Conservation (phyloP, 2,113 vertebrate species). For the Chitala chitala region DNA sequence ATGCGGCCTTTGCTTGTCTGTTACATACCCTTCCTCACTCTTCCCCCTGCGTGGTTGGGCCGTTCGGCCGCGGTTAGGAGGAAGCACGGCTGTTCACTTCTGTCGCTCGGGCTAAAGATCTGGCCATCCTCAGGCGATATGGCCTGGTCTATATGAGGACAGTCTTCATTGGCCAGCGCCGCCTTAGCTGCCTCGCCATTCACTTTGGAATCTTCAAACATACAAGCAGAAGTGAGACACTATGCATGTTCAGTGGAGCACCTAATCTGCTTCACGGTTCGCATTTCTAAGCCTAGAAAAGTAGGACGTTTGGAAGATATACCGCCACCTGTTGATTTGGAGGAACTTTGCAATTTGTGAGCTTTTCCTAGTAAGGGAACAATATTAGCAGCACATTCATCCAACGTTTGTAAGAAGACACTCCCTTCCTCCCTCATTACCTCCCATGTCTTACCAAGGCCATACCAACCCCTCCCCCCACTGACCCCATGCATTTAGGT, state of each 20-base stretch:
- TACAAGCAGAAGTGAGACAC: conserved; percentile 76
- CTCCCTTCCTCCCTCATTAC: neutral
- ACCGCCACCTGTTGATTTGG: neutral
- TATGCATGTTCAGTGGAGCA: conserved; percentile 39
- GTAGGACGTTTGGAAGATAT: neutral
- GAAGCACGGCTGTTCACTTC: conserved; percentile 80
- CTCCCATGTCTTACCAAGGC: neutral
- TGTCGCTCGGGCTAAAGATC: conserved; percentile 80
- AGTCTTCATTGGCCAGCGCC: conserved; percentile 89
- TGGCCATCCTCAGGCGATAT: conserved; percentile 78
- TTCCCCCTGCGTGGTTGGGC: conserved; percentile 77
- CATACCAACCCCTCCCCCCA: neutral
- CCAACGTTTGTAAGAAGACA: neutral
- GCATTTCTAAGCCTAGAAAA: neutral
- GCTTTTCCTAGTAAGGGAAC: neutral
- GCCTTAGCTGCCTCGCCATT: conserved; percentile 89
- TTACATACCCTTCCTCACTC: conserved; percentile 90
- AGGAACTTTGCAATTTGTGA: neutral
- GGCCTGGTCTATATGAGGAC: conserved; percentile 92
- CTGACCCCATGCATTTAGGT: neutral
- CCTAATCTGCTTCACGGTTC: conserved; percentile 6
- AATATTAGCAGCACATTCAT: conserved; percentile 18
- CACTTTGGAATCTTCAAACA: conserved; percentile 92
- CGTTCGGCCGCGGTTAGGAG: conserved; percentile 84
- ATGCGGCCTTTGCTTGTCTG: conserved; percentile 1